Base-by-base conservation (phyloP, 2,888 invertebrate genomes). In the Caenorhabditis wallacei region DNA sequence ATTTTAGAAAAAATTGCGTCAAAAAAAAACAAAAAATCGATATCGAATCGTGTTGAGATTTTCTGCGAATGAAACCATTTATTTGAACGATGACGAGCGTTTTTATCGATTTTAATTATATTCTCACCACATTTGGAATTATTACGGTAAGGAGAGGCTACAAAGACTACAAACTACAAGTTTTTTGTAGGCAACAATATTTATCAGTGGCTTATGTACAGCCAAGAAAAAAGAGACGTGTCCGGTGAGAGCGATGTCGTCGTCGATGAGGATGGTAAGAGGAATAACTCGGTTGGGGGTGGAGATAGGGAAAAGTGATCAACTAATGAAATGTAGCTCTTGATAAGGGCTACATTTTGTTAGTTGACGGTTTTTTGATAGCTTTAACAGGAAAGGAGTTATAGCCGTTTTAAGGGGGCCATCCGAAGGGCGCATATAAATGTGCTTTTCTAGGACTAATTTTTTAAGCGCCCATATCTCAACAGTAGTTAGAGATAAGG, bases 51-150 rank as follows among this genome's bases (percentile, higher is more conserved):
- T 7, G 4, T 8, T 35, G 48, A 64, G 11, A 13, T 20, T 37
- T 13, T 20, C 4, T 40, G 59, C 59, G 18, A 59, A 59, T 59
- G 59, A 30, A 35, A 64, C 48, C n/a, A n/a, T n/a, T n/a, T n/a
- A n/a, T n/a, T n/a, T 11, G 35, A 51, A 26, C 20, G 46, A 48
- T 18, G 18, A 18, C 40, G 24, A 40, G 40, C 24, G 68, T 26
- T 69, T 69, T 56, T 56, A 70, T 70, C 70, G 70, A 70, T 70
- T 56, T 24, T 11, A 56, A 46, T 11, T 57, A 56, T 70, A 48
- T 70, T 57, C 57, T 57, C 46, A 57, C 57, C 70, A 48, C 26
- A 18, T 70, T 70, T 24, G 13, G 48, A 26, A 70, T 69, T 56
- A 56, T 69, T 35, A 69, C 69, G 56, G 69, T 69, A 56, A 30